These are phyloP conservation scores for Proteles cristata DNA, from an alignment of 2,113 vertebrate genomes.

Conservation along the genomic window DNA sequence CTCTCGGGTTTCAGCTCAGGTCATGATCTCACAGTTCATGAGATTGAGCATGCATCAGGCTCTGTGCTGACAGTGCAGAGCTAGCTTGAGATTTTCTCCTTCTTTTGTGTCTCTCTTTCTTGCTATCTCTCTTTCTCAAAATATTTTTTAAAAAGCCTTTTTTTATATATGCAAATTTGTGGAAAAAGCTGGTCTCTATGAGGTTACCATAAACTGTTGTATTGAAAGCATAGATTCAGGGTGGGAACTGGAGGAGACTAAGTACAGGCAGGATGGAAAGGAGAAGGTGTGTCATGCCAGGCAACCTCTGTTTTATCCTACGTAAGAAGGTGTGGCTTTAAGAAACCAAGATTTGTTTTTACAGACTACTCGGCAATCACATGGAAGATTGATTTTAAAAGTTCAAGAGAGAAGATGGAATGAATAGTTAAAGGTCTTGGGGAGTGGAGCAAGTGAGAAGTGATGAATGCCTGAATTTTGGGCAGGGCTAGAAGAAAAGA, in stretches of 20 bases:
- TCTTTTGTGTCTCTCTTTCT: too few relatives aligned
- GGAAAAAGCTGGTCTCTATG: neutral
- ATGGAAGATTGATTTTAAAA: neutral
- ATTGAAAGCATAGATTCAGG: neutral
- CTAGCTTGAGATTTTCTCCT: too few relatives aligned
- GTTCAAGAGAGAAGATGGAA: neutral
- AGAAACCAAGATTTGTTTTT: slow-evolving; percentile 31
- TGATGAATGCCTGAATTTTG: neutral
- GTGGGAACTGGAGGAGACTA: neutral
- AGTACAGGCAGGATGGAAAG: neutral
- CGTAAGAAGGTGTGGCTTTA: neutral
- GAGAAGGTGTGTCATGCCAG: neutral
- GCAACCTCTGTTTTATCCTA: neutral
- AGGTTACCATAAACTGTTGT: neutral
- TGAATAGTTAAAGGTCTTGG: neutral
- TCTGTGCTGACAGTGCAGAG: too few relatives aligned
- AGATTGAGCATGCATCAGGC: too few relatives aligned
- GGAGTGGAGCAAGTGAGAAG: neutral
- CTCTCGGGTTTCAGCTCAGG: too few relatives aligned
- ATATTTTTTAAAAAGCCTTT: too few relatives aligned
- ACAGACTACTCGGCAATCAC: neutral
- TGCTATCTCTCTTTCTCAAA: too few relatives aligned
- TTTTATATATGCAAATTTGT: neutral
- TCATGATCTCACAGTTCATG: too few relatives aligned
- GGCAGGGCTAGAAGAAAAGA: neutral